Evolutionary conservation across 1,140 invertebrate genomes (phyloP), one percentile per base, ranked within the genome.

Genomic region (Pseudomyrmex pallidus): DNA sequence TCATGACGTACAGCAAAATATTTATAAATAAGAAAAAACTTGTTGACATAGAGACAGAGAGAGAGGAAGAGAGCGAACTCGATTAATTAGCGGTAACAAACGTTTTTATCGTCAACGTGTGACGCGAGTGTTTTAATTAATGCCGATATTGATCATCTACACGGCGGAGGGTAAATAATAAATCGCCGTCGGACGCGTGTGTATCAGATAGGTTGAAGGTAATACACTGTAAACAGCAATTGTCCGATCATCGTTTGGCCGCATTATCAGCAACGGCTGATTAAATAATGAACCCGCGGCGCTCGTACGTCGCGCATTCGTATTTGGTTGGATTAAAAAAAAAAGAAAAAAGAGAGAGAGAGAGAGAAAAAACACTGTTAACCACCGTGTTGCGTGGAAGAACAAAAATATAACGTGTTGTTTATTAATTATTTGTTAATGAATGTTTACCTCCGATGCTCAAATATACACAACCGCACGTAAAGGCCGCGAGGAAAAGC

Each of bases 381-480:
- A 35, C 35, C 5, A 35, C 5, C 46, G 61, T 48, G 48, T 64
- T 63, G 5, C 20, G 5, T 35, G 20, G 15, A 5, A 48, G 2
- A 8, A 12, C 48, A 67, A 68, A 68, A 80, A 80, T 70, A 80
- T 72, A 72, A 80, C 54, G 25, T n/a, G 54, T 48, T 35, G 48
- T 13, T 48, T 66, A 66, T 72, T 72, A 80, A 72, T 78, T 80
- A 20, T 12, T 61, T 56, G 22, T 72, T 80, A 80, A 70, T 80
- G n/a, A 59, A 80, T 72, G 76, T 80, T 80, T 70, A 72, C n/a
- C 61, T 44, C 12, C n/a, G 48, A 0, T 20, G 25, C n/a, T 13
- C 35, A 35, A 35, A 35, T 35, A 35, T 35, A 35, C 35, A 35
- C 35, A 35, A 35, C 5, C 35, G 35, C 35, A 35, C 35, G 35